A percentile compares a stretch with the other conserved stretches of the same genome.
Evolutionary conservation across 2,888 invertebrate species (phyloP).

Genomic region (Scaptomyza polygonia): DNA sequence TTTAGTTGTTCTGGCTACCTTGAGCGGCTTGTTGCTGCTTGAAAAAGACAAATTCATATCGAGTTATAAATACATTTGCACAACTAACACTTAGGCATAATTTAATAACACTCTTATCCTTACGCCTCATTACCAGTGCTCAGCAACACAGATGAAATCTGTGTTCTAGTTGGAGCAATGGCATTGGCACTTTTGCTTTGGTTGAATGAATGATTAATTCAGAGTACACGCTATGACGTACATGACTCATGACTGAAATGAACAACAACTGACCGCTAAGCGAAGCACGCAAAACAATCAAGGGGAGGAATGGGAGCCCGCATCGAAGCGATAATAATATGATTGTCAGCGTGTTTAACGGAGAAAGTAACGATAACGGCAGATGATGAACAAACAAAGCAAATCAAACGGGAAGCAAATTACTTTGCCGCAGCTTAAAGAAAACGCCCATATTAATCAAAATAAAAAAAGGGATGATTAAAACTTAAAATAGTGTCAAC

Average conservation of each 20-base stretch:
- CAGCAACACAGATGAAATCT: conserved; percentile 27
- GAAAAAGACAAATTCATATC: conserved; percentile 38
- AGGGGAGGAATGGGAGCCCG: conserved; percentile 38
- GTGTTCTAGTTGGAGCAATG: conserved; percentile 17
- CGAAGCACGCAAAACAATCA: conserved; percentile 8
- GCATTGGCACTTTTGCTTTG: neutral
- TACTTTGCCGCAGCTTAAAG: conserved; percentile 2
- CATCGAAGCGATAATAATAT: conserved; percentile 62
- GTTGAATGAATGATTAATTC: conserved; percentile 34
- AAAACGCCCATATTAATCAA: conserved; percentile 54
- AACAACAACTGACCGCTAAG: conserved; percentile 51
- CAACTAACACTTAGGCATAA: conserved; percentile 22
- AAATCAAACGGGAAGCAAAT: conserved; percentile 23
- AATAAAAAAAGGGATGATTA: conserved; percentile 9
- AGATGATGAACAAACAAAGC: conserved; percentile 25
- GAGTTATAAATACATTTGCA: conserved; percentile 56
- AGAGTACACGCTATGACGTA: conserved; percentile 14
- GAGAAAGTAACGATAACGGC: conserved; percentile 62
- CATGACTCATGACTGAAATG: conserved; percentile 38
- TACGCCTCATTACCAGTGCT: conserved; percentile 21
- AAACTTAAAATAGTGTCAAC: conserved; percentile 27
- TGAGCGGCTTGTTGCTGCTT: conserved; percentile 28
- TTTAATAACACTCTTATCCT: conserved; percentile 48
- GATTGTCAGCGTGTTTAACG: conserved; percentile 27
- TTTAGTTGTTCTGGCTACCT: conserved; percentile 12